A percentile compares a stretch with the other conserved stretches of the same genome.
Evolutionary conservation across 2,113 vertebrate genomes (phyloP).

Genomic region (Verasper variegatus): DNA sequence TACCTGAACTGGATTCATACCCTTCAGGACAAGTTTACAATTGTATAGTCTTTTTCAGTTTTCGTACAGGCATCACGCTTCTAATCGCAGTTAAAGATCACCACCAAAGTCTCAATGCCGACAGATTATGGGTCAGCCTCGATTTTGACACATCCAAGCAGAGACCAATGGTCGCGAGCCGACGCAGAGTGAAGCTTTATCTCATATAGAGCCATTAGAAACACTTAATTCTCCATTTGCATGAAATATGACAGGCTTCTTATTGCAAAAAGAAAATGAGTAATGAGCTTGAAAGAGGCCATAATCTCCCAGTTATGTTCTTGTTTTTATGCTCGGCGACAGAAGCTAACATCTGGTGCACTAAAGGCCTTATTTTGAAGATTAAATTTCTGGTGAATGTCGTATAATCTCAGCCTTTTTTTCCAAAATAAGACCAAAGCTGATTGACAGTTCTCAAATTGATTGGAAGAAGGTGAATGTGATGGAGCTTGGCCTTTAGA

Average conservation of each 20-base stretch:
- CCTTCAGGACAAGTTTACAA: not conserved
- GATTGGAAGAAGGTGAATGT: not conserved
- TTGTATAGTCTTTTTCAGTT: not conserved
- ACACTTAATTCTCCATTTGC: slow-evolving; percentile 49
- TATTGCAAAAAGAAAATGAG: slow-evolving; percentile 13
- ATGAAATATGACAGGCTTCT: slow-evolving; percentile 27
- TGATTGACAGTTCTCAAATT: not conserved
- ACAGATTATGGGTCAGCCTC: slow-evolving; percentile 21
- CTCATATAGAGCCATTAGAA: slow-evolving; percentile 33
- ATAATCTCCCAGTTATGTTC: not conserved
- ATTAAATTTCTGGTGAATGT: slow-evolving; percentile 1
- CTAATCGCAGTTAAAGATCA: slow-evolving; percentile 41
- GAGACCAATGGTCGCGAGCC: slow-evolving; percentile 34
- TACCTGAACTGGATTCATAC: too few relatives aligned
- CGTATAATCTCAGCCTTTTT: not conserved
- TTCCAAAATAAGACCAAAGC: slow-evolving; percentile 4
- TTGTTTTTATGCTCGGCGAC: slow-evolving; percentile 30
- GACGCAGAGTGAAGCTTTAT: slow-evolving; percentile 17
- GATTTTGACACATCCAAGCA: slow-evolving; percentile 38
- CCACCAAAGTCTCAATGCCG: slow-evolving; percentile 13
- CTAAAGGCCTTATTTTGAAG: slow-evolving; percentile 10
- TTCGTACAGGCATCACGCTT: not conserved
- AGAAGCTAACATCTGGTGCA: slow-evolving; percentile 21
- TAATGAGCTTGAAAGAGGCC: slow-evolving; percentile 20
- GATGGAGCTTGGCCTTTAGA: not conserved